Percentiles rank a stretch among this genome's conserved stretches.
phyloP scores from a whole-genome alignment of 2,888 invertebrate genomes.

The Pycnomerus fuliginosus region DNA sequence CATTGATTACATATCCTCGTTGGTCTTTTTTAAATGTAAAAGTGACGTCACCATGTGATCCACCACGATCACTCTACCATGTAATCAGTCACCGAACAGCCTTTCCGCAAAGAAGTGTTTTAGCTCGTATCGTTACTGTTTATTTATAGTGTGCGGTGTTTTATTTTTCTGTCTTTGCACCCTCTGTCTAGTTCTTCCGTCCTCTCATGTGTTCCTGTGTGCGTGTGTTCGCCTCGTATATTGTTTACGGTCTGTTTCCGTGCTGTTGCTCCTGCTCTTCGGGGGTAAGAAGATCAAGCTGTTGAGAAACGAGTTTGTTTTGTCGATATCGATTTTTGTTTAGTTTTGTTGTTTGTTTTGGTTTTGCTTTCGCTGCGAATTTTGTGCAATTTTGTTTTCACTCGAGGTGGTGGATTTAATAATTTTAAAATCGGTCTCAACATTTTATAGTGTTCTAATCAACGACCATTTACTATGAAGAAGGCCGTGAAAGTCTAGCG shows the following conservation, averaged over 20 bases:
- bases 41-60: too few species aligned
- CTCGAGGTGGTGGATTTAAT: too few species aligned
- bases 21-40: too few species aligned
- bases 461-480: too few species aligned
- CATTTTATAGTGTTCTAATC: too few species aligned
- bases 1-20: too few species aligned
- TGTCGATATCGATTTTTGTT: constrained; percentile 1
- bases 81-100: too few species aligned
- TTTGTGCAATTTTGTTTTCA: constrained; percentile 29
- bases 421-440: too few species aligned
- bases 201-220: constrained; percentile 40
- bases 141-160: constrained; percentile 16
- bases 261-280: constrained; percentile 37
- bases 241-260: constrained; percentile 39
- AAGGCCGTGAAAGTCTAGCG: too few species aligned
- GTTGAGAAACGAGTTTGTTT: too few species aligned
- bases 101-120: too few species aligned
- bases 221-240: constrained; percentile 39
- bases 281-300: constrained; percentile 35
- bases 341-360: constrained; percentile 10
- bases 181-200: constrained; percentile 25
- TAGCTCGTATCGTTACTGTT: constrained; percentile 20
- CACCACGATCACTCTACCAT: too few species aligned
- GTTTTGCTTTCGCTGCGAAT: constrained; percentile 1
- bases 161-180: constrained; percentile 23